Evolutionary conservation across 1,140 invertebrate genomes (phyloP).

Genomic region (Zophobas morio): DNA sequence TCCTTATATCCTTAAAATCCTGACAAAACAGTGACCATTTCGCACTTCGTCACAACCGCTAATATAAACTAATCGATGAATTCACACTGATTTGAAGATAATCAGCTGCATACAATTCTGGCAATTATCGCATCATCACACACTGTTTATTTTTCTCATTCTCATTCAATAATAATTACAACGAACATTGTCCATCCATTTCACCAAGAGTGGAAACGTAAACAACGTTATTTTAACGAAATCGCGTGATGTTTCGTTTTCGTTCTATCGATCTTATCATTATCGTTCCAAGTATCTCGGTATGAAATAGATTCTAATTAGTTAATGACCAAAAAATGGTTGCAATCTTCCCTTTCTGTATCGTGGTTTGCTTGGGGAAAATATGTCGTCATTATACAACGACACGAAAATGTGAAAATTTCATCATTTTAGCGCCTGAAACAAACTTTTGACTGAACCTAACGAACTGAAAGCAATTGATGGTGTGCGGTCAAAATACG

Average conservation of each 20-base stretch:
- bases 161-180: conserved; percentile 19
- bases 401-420: not conserved
- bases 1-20: no score
- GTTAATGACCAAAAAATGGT: conserved; percentile 28
- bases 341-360: conserved; percentile 22
- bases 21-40: not conserved
- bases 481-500: no score
- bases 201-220: conserved; percentile 4
- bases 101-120: not conserved
- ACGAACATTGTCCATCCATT: not conserved
- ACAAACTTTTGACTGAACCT: no score
- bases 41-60: not conserved
- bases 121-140: conserved; percentile 4
- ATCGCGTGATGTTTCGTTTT: conserved; percentile 32
- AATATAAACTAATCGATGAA: not conserved
- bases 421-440: no score
- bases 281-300: conserved; percentile 20
- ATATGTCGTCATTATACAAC: no score
- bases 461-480: no score
- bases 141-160: conserved; percentile 16
- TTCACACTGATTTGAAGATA: conserved; percentile 10
- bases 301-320: conserved; percentile 27
- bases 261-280: conserved; percentile 14
- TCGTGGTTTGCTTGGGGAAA: not conserved
- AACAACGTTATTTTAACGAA: conserved; percentile 19